Base-by-base conservation (phyloP, 2,888 invertebrate genomes). In the Cephus rjabovi region DNA sequence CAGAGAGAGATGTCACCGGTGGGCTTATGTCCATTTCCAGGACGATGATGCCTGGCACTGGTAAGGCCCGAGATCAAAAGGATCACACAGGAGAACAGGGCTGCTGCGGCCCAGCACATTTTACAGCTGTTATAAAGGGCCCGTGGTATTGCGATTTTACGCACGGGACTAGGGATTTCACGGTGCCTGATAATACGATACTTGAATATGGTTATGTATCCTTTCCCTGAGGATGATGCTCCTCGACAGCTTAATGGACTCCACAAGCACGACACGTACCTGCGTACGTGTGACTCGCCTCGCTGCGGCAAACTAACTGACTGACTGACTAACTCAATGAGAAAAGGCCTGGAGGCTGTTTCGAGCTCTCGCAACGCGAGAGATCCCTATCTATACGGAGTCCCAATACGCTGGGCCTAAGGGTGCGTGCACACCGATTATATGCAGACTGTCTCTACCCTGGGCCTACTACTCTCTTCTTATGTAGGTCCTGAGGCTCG, bases 1-100 rank as follows among this genome's bases (percentile, higher is more conserved):
- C 97, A 98, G 80, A 98, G 92, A 77, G 96, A 96, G 82, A 97
- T 93, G 91, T 96, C 96, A 79, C 93, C 93, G 86, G 92, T 83
- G 78, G 90, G 90, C 83, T 90, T 90, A 80, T 89, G 88, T 69
- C 86, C 88, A 83, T 87, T 88, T 77, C 89, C 87, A 73, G 86
- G 85, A 76, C 89, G 89, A 85, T 89, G 88, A 81, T 88, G 89
- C 76, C 89, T 87, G 76, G 89, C 89, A 81, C 85, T 84, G 75
- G 85, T 85, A 79, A 81, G 81, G 75, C 81, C 84, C 85, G 86
- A 80, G 83, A 89, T 83, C 80, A 87, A 81, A 69, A 83, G 73
- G 81, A 83, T 82, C 80, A 87, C 85, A 87, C 86, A 85, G 85
- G 70, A 86, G 83, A 87, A 81, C 80, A 84, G 87, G 86, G 86